A percentile compares a stretch with the other conserved stretches of the same genome.
Conservation (phyloP, 2,888 invertebrate species). For the Scaeva pyrastri region DNA sequence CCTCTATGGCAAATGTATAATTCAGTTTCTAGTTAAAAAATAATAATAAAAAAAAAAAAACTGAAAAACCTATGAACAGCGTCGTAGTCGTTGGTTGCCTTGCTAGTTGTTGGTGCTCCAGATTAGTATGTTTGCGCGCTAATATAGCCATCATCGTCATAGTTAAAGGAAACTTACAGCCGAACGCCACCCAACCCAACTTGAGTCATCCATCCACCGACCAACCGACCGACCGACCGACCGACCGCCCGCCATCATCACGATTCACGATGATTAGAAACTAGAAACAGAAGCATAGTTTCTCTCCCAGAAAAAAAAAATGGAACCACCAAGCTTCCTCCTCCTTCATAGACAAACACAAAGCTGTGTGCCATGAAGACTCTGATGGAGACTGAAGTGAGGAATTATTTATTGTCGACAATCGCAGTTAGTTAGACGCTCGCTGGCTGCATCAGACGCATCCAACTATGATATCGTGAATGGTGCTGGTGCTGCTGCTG, state of each 20-base stretch:
- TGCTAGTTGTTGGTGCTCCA: constrained; percentile 68
- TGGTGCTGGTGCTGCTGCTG: not conserved
- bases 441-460: constrained; percentile 35
- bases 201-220: constrained; percentile 46
- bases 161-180: constrained; percentile 59
- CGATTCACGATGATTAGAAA: constrained; percentile 41
- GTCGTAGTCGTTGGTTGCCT: constrained; percentile 31
- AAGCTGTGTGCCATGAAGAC: constrained; percentile 1
- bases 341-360: too few relatives aligned
- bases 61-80: not conserved
- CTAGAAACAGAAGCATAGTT: constrained; percentile 48
- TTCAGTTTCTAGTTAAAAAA: constrained; percentile 28
- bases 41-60: not conserved
- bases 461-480: constrained; percentile 43
- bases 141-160: constrained; percentile 64
- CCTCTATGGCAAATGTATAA: constrained; percentile 28
- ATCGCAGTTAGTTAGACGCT: constrained; percentile 22
- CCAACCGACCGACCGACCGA: too few relatives aligned
- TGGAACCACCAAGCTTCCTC: constrained; percentile 5
- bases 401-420: constrained; percentile 61
- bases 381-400: constrained; percentile 26
- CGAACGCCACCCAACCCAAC: constrained; percentile 41
- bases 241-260: constrained; percentile 41
- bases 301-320: constrained; percentile 44
- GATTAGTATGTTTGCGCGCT: constrained; percentile 66